These are phyloP conservation scores for Anser brachyrhynchus DNA, from an alignment of 2,113 vertebrate genomes.

Conservation along the genomic window DNA sequence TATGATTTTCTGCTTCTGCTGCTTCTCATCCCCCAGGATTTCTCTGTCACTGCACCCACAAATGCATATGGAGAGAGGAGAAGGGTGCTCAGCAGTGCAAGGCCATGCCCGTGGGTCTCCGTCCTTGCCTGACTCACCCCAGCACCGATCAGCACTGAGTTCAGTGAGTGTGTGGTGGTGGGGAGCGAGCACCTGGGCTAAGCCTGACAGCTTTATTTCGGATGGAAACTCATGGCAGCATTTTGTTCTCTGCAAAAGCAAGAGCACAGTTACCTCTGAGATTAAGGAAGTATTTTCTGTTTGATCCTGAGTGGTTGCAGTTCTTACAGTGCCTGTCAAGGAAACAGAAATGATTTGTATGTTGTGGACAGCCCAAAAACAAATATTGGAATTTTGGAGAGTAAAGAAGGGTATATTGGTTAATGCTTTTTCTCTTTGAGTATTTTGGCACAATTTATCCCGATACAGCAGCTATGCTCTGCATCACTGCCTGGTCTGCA, in stretches of 20 bases:
- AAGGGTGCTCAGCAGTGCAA: not conserved
- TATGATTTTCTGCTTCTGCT: not conserved
- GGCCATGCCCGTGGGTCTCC: fast-evolving
- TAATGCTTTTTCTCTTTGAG: not conserved
- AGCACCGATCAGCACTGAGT: fast-evolving
- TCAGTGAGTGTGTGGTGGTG: fast-evolving
- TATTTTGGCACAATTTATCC: not conserved
- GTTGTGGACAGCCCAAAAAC: not conserved
- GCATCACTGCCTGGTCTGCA: not conserved
- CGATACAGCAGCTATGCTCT: not conserved
- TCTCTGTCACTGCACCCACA: fast-evolving
- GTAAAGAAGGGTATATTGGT: not conserved
- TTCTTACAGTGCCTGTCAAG: not conserved
- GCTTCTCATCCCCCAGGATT: not conserved
- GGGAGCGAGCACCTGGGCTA: not conserved
- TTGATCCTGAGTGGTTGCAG: not conserved
- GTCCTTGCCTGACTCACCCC: fast-evolving
- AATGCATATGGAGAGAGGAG: not conserved
- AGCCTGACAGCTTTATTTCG: not conserved
- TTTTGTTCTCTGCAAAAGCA: not conserved
- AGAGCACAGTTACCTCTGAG: not conserved
- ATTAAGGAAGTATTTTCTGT: not conserved
- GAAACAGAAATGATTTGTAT: not conserved
- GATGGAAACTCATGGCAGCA: not conserved
- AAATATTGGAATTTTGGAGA: not conserved